These are phyloP conservation scores for Ips typographus DNA, from an alignment of 1,140 invertebrate species.

Conservation along the genomic window DNA sequence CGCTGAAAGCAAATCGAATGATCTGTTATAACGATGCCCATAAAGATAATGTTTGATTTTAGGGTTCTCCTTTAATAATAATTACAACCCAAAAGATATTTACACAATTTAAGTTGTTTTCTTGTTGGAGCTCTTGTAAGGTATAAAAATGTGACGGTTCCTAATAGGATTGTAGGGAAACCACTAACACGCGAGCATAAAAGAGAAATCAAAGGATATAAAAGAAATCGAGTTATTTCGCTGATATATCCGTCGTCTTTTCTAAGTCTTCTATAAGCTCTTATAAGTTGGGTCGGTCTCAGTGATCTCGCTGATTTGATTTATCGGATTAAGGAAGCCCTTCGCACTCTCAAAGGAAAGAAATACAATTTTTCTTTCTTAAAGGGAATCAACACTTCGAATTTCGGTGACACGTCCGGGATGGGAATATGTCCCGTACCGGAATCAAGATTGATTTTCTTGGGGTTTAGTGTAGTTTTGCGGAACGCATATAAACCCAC, in stretches of 20 bases:
- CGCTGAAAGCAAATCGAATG: slow-evolving; percentile 32
- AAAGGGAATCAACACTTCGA: slow-evolving; percentile 43
- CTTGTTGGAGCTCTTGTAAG: not conserved
- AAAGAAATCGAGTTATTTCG: slow-evolving; percentile 36
- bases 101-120: slow-evolving; percentile 24
- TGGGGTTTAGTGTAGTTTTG: not conserved
- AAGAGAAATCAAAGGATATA: slow-evolving; percentile 36
- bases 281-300: slow-evolving; percentile 40
- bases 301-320: slow-evolving; percentile 48
- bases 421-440: slow-evolving; percentile 18
- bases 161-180: slow-evolving; percentile 29
- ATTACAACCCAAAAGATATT: slow-evolving; percentile 1
- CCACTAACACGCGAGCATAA: slow-evolving; percentile 23
- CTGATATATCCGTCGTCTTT: slow-evolving; percentile 33
- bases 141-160: too few species aligned
- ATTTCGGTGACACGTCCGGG: slow-evolving; percentile 28
- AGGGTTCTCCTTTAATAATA: slow-evolving; percentile 21
- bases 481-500: not conserved
- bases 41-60: slow-evolving; percentile 32
- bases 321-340: slow-evolving; percentile 48
- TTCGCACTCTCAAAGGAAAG: slow-evolving; percentile 39
- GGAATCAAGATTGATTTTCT: slow-evolving; percentile 35
- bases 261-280: slow-evolving; percentile 41
- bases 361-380: slow-evolving; percentile 46
- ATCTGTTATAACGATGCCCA: slow-evolving; percentile 29